Evolutionary conservation across 2,797 vertebrate species (phyloP), one percentile per base, ranked within the genome.

Genomic region (Microchirus variegatus): DNA sequence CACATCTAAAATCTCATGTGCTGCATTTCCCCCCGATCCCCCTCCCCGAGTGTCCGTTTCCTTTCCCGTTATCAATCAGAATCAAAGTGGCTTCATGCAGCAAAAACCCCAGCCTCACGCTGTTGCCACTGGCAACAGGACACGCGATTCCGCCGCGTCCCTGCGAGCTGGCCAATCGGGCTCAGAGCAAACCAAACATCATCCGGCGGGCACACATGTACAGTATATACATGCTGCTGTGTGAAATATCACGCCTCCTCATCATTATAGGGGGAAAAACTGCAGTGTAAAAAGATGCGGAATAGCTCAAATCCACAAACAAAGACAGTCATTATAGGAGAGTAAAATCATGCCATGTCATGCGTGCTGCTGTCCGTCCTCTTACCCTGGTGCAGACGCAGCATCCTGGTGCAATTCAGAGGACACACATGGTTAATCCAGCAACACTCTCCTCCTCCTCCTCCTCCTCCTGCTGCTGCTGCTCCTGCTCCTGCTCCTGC

Each of bases 41-140:
- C n/a, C n/a, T n/a, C n/a, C 11, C 40, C 73, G 48, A 60, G 59
- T 60, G 72, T 70, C 49, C 66, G 44, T 87, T 89, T 90, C 83
- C 68, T 59, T 75, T n/a, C n/a, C 62, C 61, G 69, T 78, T 87
- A 91, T 93, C 88, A 87, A 83, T 90, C 89, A 87, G 75, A 82
- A 91, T 87, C 86, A 89, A 76, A 89, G 83, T 63, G 84, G 63
- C 72, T 64, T 54, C n/a, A 73, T 42, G 37, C 62, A 63, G 70
- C 13, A n/a, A n/a, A n/a, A n/a, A 3, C 68, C 80, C 31, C 3
- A 66, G 76, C 69, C 73, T 63, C 65, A 70, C 74, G 66, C 87
- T 86, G 92, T 94, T 93, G 88, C 92, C 80, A 88, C 76, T 91
- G 89, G 92, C 94, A 94, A 94, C 93, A 90, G 85, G 87, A 86